Evolutionary conservation across 2,888 invertebrate species (phyloP), one percentile per base, ranked within the genome.

Genomic region (Metalampra italica): DNA sequence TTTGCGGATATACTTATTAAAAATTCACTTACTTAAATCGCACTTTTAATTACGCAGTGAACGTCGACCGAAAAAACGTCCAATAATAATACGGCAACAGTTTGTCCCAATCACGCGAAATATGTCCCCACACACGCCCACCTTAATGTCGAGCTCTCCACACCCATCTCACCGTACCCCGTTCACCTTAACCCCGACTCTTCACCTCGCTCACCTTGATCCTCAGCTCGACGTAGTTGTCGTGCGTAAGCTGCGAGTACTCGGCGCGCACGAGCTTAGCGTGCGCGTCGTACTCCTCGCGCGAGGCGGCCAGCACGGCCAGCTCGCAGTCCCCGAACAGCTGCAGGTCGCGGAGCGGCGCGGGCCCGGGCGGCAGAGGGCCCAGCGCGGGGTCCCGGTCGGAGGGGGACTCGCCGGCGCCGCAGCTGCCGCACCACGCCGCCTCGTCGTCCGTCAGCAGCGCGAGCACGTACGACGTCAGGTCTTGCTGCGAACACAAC

Each of bases 391-490:
- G 3, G 22, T 5, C 22, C 22, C 22, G 22, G 3, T 2, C 22
- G 46, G 8, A 14, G 39, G 14, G 9, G 14, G 50, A 45, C 30
- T 55, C 55, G n/a, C 57, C 64, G 2, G 66, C 60, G 15, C 67
- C 71, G 53, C 74, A 74, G 15, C 58, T 62, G 12, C 71, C 68
- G 37, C 77, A 76, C 68, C 71, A 78, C 29, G 71, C 61, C 29
- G 78, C 72, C 53, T 84, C 85, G 59, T 88, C 89, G 48, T 89
- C 89, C 8, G 85, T 86, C 29, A 88, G 73, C 13, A 89, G 69
- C 0, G 88, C 77, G 37, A 88, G 64, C 45, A 85, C 71, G 67
- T 89, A 89, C 0, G 82, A 76, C 3, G 79, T 83, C 32, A 88
- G 59, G 52, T 84, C 85, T 78, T 80, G 83, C 87, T 88, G 75